Base-by-base conservation (phyloP, 2,113 vertebrate genomes). In the Dicentrarchus labrax region DNA sequence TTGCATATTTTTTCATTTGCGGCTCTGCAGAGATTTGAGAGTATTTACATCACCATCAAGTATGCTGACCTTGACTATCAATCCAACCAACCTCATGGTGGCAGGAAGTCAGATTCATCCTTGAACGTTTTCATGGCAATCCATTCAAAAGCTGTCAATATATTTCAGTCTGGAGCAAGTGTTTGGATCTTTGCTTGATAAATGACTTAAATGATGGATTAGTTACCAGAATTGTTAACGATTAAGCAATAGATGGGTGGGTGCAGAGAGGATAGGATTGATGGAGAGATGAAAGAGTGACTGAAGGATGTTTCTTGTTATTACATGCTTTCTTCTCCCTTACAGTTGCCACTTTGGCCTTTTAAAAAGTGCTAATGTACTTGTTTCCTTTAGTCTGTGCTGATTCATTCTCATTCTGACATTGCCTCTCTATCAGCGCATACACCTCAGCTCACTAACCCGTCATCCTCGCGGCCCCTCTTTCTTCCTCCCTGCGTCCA, bases 371-470 rank as follows among this genome's bases (percentile, higher is more conserved):
- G 30, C 30, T 30, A 30, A 30, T 30, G 30, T 30, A 30, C 30
- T 30, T 6, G 17, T 61, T 38, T 67, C 17, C 11, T 53, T 30
- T 19, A 30, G 62, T 39, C 41, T 30, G 61, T 66, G 43, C 13
- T 30, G 5, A 39, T 84, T 78, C 12, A 30, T 30, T 30, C 2
- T 30, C 30, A 36, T 41, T 72, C 11, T 54, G n/a, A 51, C 11
- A 36, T 17, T n/a, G n/a, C 1, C 11, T 64, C 60, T 66, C 53
- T 51, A 59, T 75, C 64, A 41, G 50, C 12, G 19, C 38, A 30
- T 82, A 69, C 71, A 72, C 59, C 41, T 59, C 62, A 22, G 19
- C 59, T 71, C 72, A 43, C 75, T 67, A 30, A 71, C 76, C 59
- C 62, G 24, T 48, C 64, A 51, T 59, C 67, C 61, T 10, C 38